Base-by-base conservation (phyloP, 1,140 invertebrate species). In the Onthophagus taurus region DNA sequence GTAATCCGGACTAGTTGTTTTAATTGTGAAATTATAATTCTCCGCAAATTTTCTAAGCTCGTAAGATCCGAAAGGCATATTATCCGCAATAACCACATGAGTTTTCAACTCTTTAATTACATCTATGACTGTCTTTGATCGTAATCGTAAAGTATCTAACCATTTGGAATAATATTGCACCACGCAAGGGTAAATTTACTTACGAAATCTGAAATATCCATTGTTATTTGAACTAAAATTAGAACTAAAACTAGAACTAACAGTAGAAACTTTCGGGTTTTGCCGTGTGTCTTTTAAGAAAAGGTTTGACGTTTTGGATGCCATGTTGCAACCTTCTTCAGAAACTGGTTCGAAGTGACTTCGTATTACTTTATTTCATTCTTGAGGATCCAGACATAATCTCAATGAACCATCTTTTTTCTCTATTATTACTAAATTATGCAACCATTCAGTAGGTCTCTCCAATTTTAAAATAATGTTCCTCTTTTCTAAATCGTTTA, bases 1-100 rank as follows among this genome's bases (percentile, higher is more conserved):
- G n/a, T 55, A 61, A 6, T 52, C 29, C 14, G 58, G 56, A 34
- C 51, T 59, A 16, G 42, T 52, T 0, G 52, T 55, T n/a, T 41
- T 38, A n/a, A 60, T 39, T 34, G 47, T 37, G 45, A 60, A 53
- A 31, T 45, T 42, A 24, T 45, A 55, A n/a, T 50, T 19, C 6
- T 48, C 46, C 13, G 52, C 53, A 48, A 60, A 60, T 23, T 50
- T 23, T 24, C 36, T 18, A 45, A 61, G 55, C 42, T 46, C 48
- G 4, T 14, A 45, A 36, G 47, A 44, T 24, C 42, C 46, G 42
- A 55, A 55, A 19, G 56, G 50, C 13, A 55, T 43, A 48, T 61
- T 61, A 48, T 61, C 61, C 4, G 54, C 35, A 16, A 51, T 30
- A 6, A 64, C 13, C 4, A 31, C 35, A 52, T 42, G 12, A 2